Conservation (phyloP, 2,797 vertebrate genomes). For the Chrosomus eos region DNA sequence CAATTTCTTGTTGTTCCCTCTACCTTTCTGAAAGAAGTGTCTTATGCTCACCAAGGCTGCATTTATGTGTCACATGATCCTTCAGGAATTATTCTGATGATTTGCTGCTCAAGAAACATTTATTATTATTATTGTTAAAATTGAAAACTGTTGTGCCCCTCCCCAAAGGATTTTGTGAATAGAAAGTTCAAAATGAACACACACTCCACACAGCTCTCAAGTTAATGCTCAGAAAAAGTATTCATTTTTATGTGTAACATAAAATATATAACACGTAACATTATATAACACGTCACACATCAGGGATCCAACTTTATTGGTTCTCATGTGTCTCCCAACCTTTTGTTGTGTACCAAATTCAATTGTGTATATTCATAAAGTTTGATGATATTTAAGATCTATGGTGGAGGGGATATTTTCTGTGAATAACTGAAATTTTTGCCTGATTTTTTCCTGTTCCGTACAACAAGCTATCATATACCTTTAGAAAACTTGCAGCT, state of each 20-base stretch:
- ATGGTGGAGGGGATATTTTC: not conserved
- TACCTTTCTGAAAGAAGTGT: not conserved
- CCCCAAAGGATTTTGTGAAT: too few relatives aligned
- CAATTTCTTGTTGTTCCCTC: conserved; percentile 28
- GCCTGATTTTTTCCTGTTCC: too few relatives aligned
- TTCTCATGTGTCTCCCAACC: not conserved
- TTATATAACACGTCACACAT: too few relatives aligned
- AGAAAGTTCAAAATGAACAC: too few relatives aligned
- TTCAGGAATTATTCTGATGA: too few relatives aligned
- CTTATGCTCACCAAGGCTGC: not conserved
- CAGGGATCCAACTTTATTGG: not conserved
- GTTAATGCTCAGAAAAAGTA: too few relatives aligned
- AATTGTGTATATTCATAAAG: not conserved
- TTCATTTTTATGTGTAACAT: too few relatives aligned
- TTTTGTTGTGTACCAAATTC: not conserved
- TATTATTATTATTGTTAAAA: not conserved
- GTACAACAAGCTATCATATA: too few relatives aligned
- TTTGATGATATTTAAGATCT: not conserved
- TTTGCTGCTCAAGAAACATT: not conserved
- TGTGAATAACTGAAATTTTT: not conserved
- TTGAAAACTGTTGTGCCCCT: not conserved
- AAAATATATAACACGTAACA: too few relatives aligned
- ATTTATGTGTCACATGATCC: not conserved
- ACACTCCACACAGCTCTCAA: too few relatives aligned
- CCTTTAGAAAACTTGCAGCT: not conserved